phyloP scores from a whole-genome alignment of 2,888 invertebrate species.

The Folsomia manolachei region DNA sequence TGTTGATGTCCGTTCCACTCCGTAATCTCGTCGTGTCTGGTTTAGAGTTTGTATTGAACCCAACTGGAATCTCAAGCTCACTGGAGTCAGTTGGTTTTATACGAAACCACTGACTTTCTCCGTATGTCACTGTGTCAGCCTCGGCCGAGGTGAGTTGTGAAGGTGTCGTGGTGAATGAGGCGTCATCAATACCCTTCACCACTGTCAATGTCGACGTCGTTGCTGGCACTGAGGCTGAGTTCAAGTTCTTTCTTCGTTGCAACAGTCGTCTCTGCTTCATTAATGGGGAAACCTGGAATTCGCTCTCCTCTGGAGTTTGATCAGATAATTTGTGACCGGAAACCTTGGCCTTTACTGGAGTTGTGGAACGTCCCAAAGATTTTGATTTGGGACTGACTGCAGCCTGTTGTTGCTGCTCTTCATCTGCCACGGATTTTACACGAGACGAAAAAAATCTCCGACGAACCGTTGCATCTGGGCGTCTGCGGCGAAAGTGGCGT shows the following conservation, averaged over 20 bases:
- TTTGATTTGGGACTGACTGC: not conserved
- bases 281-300: conserved; percentile 23
- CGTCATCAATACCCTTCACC: not conserved
- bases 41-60: not conserved
- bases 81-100: conserved; percentile 25
- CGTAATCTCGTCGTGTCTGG: not conserved
- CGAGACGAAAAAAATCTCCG: conserved; percentile 34
- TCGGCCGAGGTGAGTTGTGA: conserved; percentile 24
- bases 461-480: conserved; percentile 28
- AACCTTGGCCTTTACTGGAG: not conserved
- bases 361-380: not conserved
- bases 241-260: conserved; percentile 22
- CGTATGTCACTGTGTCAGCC: conserved; percentile 47
- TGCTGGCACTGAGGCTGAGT: not conserved
- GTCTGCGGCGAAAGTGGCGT: conserved; percentile 38
- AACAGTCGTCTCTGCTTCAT: conserved; percentile 34
- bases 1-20: no score
- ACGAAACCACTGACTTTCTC: conserved; percentile 50
- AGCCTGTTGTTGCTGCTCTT: not conserved
- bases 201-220: not conserved
- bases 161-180: conserved; percentile 18
- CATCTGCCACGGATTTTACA: conserved; percentile 26
- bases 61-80: not conserved
- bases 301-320: not conserved
- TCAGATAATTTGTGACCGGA: not conserved